These are phyloP conservation scores for Turritopsis rubra DNA, from an alignment of 30 jellyfish, hydroid and myxozoan species.

Conservation along the genomic window DNA sequence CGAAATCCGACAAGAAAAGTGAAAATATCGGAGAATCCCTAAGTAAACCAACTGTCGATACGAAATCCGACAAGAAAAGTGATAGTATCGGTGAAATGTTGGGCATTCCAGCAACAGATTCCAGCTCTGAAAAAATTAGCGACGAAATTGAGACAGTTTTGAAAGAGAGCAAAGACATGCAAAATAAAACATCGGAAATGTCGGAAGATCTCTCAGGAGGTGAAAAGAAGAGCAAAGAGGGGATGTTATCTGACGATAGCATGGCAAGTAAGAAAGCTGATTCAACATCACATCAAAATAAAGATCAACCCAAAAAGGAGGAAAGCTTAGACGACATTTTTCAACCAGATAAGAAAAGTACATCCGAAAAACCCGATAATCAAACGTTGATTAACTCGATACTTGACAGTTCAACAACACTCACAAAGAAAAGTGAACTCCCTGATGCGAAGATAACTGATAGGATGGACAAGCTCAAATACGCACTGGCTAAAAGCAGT, in stretches of 20 bases:
- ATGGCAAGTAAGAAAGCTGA: slow-evolving; percentile 29
- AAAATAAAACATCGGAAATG: slow-evolving; percentile 50
- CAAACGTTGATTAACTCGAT: not conserved
- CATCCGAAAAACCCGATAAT: slow-evolving; percentile 11
- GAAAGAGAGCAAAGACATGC: slow-evolving; percentile 35
- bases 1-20: slow-evolving; percentile 14
- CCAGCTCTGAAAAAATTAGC: not conserved
- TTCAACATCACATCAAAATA: not conserved
- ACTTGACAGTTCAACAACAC: not conserved
- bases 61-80: slow-evolving; percentile 13
- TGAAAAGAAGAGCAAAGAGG: slow-evolving; percentile 32
- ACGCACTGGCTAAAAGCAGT: slow-evolving; percentile 60
- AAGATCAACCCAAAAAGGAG: not conserved
- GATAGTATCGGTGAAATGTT: slow-evolving; percentile 10
- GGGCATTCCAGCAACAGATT: slow-evolving; percentile 2
- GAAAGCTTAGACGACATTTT: slow-evolving; percentile 1
- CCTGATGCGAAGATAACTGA: slow-evolving; percentile 60
- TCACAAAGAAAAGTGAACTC: slow-evolving; percentile 63
- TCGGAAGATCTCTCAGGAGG: slow-evolving; percentile 66
- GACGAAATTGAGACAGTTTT: slow-evolving; percentile 4
- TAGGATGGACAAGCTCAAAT: slow-evolving; percentile 48
- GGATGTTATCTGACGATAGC: slow-evolving; percentile 53
- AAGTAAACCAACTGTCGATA: not conserved
- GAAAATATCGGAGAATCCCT: slow-evolving; percentile 7
- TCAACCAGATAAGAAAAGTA: slow-evolving; percentile 7